These are phyloP conservation scores for cat (Felis catus) DNA, from an alignment of 2,113 vertebrate species.

Conservation along the genomic window F.catus_Fca126_mat1.0 CM031413.1:14746501-14747000, in stretches of 20 bases:
- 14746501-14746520: background rate
- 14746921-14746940: constrained; percentile 62
- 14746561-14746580: background rate
- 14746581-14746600: background rate
- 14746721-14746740: background rate
- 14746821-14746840: background rate
- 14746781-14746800: background rate
- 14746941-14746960: background rate
- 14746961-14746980: constrained; percentile 1
- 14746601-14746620: background rate
- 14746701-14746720: background rate
- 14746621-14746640: background rate
- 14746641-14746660: background rate
- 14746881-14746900: background rate
- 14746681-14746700: background rate
- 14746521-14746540: background rate
- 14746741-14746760: background rate
- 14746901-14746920: background rate
- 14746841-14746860: background rate
- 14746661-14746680: background rate
- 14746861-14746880: background rate
- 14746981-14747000: background rate
- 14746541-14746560: background rate
- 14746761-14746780: background rate
- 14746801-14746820: background rate